Percentiles rank a stretch among this genome's conserved stretches.
Conservation (phyloP, 2,888 invertebrate genomes). For the Cephus runcator region DNA sequence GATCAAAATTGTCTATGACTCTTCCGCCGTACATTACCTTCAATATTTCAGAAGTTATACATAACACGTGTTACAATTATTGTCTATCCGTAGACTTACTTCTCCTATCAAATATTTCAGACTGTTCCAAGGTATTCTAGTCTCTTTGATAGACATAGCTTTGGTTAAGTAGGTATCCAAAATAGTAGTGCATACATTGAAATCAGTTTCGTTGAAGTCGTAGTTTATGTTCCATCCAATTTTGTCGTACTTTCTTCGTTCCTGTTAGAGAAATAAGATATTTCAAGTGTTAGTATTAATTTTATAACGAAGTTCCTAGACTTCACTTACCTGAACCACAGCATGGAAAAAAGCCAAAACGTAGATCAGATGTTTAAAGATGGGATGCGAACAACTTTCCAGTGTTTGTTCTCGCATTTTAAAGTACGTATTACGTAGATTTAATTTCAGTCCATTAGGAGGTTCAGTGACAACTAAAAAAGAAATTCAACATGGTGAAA, state of each 20-base stretch:
- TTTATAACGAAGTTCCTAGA: neutral
- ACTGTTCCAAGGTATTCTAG: conserved; percentile 87
- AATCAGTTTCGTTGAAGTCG: conserved; percentile 94
- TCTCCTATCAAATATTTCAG: conserved; percentile 93
- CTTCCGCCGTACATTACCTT: conserved; percentile 95
- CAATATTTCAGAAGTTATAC: conserved; percentile 7
- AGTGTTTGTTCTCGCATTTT: conserved; percentile 82
- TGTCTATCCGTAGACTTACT: conserved; percentile 65
- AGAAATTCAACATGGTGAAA: conserved; percentile 13
- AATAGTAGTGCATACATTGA: conserved; percentile 88
- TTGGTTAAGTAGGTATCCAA: conserved; percentile 86
- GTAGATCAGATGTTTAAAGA: conserved; percentile 85
- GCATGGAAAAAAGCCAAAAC: conserved; percentile 94
- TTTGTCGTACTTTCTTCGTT: conserved; percentile 92
- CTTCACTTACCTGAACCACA: conserved; percentile 78
- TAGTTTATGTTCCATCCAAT: conserved; percentile 95
- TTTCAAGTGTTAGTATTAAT: neutral
- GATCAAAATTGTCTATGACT: conserved; percentile 91
- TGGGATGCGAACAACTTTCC: conserved; percentile 78
- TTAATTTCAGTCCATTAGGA: conserved; percentile 89
- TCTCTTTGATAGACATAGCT: conserved; percentile 69
- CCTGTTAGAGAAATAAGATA: conserved; percentile 66
- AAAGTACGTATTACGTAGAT: conserved; percentile 88
- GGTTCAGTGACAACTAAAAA: conserved; percentile 89
- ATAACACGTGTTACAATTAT: neutral